Base-by-base conservation (phyloP, 2,113 vertebrate genomes). In the Limnothrissa miodon region DNA sequence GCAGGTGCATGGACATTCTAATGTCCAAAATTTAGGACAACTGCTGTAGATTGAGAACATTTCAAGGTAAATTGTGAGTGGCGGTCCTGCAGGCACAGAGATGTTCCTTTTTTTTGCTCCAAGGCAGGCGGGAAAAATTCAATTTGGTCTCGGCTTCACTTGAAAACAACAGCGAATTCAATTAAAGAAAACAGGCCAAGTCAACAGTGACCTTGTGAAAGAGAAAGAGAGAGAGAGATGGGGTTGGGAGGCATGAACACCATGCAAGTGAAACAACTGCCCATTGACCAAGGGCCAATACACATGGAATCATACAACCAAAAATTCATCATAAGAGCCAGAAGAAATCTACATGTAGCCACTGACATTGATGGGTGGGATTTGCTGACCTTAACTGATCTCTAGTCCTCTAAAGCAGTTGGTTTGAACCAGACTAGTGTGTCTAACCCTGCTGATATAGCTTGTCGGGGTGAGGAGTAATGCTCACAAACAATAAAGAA, bases 31-130 rank as follows among this genome's bases (percentile, higher is more conserved):
- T 83, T 74, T 78, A 9, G 42, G 39, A 45, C 21, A 83, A 87
- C 78, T 84, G 80, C 36, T 19, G 78, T n/a, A 53, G 59, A 25
- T 83, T 83, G 39, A 21, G 62, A 80, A 56, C 78, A n/a, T 85
- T 62, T 53, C 80, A 85, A 86, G 81, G 81, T 70, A 82, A 80
- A 53, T 53, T 29, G 81, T 70, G 51, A 83, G 86, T 86, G 86
- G 86, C 84, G 84, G 86, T 86, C 88, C 91, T 90, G 66, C 45
- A 83, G 78, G 66, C 66, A 5, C 82, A 66, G 79, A 39, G 25
- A 88, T 33, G 17, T 74, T 74, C 36, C 36, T 74, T 74, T 36
- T 66, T 36, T 36, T 33, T 74, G 17, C 13, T 86, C 84, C 39
- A 88, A 89, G 84, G 81, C 78, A 42, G 36, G 44, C 78, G 42